These are phyloP conservation scores for Nemoura dubitans DNA, from an alignment of 2,888 invertebrate genomes.

Conservation along the genomic window DNA sequence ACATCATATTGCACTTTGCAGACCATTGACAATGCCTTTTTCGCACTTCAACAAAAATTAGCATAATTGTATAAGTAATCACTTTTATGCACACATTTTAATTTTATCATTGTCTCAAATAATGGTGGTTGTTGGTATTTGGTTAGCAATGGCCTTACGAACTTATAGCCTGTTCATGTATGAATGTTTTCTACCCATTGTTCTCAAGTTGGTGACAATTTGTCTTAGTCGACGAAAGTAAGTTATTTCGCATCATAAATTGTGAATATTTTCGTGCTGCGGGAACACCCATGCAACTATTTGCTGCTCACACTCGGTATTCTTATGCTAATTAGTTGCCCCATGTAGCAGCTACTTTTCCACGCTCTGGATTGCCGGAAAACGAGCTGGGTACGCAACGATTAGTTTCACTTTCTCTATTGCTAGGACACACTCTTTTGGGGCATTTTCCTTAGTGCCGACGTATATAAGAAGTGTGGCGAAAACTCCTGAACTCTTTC, in stretches of 20 bases:
- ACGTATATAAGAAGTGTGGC: too few relatives aligned
- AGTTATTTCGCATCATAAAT: slow-evolving; percentile 35
- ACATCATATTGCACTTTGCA: too few relatives aligned
- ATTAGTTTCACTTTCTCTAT: not conserved
- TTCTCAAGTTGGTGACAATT: slow-evolving; percentile 33
- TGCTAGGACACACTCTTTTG: too few relatives aligned
- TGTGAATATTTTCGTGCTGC: slow-evolving; percentile 29
- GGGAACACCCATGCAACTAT: slow-evolving; percentile 27
- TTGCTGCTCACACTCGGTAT: slow-evolving; percentile 19
- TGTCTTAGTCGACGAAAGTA: slow-evolving; percentile 36
- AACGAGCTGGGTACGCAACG: not conserved
- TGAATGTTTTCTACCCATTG: slow-evolving; percentile 34
- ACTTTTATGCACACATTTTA: not conserved
- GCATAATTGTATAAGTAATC: not conserved
- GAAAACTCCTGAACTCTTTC: too few relatives aligned
- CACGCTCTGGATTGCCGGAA: not conserved
- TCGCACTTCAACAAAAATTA: not conserved
- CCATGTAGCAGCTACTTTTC: not conserved
- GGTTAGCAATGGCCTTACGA: not conserved
- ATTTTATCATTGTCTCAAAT: not conserved
- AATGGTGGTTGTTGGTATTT: slow-evolving; percentile 27
- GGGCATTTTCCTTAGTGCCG: too few relatives aligned
- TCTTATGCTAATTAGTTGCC: slow-evolving; percentile 29
- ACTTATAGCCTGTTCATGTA: slow-evolving; percentile 9
- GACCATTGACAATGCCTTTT: too few relatives aligned